These are phyloP conservation scores for Invenusta paracnida DNA, from an alignment of 2,888 invertebrate genomes.

Conservation along the genomic window DNA sequence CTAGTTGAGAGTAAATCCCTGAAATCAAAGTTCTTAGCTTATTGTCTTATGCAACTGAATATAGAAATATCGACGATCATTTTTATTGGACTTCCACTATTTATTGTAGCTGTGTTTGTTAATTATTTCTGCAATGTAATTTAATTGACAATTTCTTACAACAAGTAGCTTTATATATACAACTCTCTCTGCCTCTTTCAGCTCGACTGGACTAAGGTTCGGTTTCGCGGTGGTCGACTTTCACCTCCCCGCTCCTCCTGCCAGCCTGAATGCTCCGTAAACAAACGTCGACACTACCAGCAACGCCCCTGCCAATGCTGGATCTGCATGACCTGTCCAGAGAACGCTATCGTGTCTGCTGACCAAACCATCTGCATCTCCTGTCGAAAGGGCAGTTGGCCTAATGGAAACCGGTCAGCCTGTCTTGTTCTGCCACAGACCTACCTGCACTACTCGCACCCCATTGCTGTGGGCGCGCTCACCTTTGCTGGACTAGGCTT, in stretches of 20 bases:
- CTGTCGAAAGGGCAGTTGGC: conserved; percentile 76
- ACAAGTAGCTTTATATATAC: too few relatives aligned
- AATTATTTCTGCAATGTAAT: too few relatives aligned
- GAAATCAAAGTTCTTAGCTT: too few relatives aligned
- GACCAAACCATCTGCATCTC: conserved; percentile 75
- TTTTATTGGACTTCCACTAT: too few relatives aligned
- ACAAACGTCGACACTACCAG: conserved; percentile 24
- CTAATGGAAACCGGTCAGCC: conserved; percentile 70
- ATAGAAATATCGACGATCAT: too few relatives aligned
- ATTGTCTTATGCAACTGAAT: too few relatives aligned
- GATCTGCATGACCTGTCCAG: conserved; percentile 69
- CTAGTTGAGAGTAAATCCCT: too few relatives aligned
- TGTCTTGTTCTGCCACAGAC: conserved; percentile 63
- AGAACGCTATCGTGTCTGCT: conserved; percentile 67
- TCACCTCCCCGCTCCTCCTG: conserved; percentile 27
- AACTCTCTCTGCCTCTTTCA: conserved; percentile 37
- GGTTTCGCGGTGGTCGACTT: conserved; percentile 13
- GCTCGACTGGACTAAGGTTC: conserved; percentile 22
- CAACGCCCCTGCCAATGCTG: conserved; percentile 50
- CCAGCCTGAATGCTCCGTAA: not conserved
- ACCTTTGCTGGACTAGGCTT: conserved; percentile 63
- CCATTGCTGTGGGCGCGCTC: conserved; percentile 89
- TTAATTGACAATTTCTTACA: too few relatives aligned
- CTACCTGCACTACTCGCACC: conserved; percentile 66
- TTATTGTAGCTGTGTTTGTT: too few relatives aligned